These are phyloP conservation scores for Trididemnum miniatum DNA, from an alignment of 23 tunicate species.

Conservation along the genomic window DNA sequence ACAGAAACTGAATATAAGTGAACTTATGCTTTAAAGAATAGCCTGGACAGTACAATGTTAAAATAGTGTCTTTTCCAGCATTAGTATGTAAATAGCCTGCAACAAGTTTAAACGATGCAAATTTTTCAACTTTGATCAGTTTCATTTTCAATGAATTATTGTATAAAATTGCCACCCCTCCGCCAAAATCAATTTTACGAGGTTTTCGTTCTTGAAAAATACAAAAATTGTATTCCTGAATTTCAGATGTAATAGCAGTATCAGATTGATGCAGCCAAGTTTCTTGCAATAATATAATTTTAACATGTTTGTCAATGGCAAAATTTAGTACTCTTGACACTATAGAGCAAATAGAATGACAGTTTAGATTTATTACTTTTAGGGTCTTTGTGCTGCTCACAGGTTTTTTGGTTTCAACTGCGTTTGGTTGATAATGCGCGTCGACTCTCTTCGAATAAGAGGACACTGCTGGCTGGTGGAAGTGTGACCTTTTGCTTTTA, in stretches of 20 bases:
- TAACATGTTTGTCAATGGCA: neutral
- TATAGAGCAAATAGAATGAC: neutral
- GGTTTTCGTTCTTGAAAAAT: neutral
- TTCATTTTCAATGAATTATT: neutral
- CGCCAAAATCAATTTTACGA: neutral
- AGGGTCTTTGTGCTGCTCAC: too few relatives aligned
- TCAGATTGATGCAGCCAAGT: neutral
- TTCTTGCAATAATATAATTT: neutral
- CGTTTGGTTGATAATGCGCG: too few relatives aligned
- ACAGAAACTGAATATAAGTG: neutral
- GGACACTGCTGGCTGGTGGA: too few relatives aligned
- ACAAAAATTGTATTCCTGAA: neutral
- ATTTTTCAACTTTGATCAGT: neutral
- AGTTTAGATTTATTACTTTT: too few relatives aligned
- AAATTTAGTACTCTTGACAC: neutral
- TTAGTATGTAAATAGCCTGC: neutral
- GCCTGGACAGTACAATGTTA: neutral
- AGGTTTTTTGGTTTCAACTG: too few relatives aligned
- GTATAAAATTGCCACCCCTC: neutral
- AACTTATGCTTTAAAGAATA: neutral
- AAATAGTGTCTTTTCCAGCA: neutral
- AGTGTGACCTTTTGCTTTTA: too few relatives aligned
- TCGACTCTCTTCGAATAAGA: too few relatives aligned
- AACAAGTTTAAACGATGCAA: neutral
- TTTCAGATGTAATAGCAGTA: neutral